Percentiles rank a stretch among this genome's conserved stretches.
phyloP scores from a whole-genome alignment of 1,140 invertebrate genomes.

The Microplitis demolitor region DNA sequence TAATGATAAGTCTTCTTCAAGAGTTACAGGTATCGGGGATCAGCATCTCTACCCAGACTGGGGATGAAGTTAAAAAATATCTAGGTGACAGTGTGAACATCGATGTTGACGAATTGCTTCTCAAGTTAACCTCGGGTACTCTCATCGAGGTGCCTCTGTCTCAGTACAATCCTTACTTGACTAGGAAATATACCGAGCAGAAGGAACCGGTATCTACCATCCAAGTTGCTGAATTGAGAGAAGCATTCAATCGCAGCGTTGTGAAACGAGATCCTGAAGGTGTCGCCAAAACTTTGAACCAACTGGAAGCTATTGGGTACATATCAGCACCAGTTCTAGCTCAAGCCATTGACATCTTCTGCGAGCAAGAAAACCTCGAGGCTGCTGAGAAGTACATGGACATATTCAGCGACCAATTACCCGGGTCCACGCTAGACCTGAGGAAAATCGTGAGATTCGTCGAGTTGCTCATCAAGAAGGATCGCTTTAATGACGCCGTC shows the following conservation, averaged over 20 bases:
- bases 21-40: conserved; percentile 67
- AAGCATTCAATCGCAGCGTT: too few relatives aligned
- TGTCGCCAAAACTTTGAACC: conserved; percentile 44
- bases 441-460: conserved; percentile 66
- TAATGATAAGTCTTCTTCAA: conserved; percentile 51
- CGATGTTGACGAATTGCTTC: conserved; percentile 58
- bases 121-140: conserved; percentile 68
- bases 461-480: conserved; percentile 64
- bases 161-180: too few relatives aligned
- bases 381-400: conserved; percentile 64
- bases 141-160: conserved; percentile 57
- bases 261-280: background rate
- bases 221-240: too few relatives aligned
- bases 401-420: conserved; percentile 59
- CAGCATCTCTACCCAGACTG: conserved; percentile 65
- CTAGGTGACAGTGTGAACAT: conserved; percentile 64
- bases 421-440: conserved; percentile 65
- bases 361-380: conserved; percentile 50
- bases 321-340: conserved; percentile 41
- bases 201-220: too few relatives aligned
- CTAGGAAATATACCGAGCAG: too few relatives aligned
- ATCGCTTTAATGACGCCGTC: conserved; percentile 60
- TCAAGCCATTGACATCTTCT: conserved; percentile 46
- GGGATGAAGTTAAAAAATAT: conserved; percentile 66
- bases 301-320: conserved; percentile 62